These are phyloP conservation scores for Diglossa cyanea DNA, from an alignment of 2,797 vertebrate genomes.

Conservation along the genomic window DNA sequence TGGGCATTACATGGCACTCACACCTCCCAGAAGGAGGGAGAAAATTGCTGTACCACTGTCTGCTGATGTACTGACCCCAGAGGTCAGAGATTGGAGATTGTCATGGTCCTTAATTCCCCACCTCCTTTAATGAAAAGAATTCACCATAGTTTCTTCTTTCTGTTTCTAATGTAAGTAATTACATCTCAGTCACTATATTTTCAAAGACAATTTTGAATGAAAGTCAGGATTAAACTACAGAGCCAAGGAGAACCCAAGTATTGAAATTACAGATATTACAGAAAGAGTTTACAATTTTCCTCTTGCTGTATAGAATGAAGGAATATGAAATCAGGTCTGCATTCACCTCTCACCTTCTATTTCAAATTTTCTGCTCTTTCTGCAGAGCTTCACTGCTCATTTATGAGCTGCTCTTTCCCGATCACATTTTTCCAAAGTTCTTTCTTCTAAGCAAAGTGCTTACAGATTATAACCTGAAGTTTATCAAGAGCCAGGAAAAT, in stretches of 20 bases:
- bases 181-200: not conserved
- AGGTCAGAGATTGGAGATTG: not conserved
- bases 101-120: accelerated
- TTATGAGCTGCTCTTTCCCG: not conserved
- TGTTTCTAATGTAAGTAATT: not conserved
- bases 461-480: not conserved
- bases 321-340: conserved; percentile 6
- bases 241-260: not conserved
- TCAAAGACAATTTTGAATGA: not conserved
- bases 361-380: conserved; percentile 1
- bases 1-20: not conserved
- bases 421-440: not conserved
- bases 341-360: not conserved
- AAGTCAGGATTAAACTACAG: not conserved
- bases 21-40: not conserved
- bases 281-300: not conserved
- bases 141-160: not conserved
- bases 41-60: accelerated
- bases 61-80: not conserved
- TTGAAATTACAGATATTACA: not conserved
- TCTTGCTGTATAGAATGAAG: not conserved
- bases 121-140: not conserved
- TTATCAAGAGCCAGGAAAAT: conserved; percentile 25
- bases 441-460: not conserved
- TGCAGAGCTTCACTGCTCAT: not conserved